Conservation (phyloP, 2,888 invertebrate species). For the Agrochola litura region DNA sequence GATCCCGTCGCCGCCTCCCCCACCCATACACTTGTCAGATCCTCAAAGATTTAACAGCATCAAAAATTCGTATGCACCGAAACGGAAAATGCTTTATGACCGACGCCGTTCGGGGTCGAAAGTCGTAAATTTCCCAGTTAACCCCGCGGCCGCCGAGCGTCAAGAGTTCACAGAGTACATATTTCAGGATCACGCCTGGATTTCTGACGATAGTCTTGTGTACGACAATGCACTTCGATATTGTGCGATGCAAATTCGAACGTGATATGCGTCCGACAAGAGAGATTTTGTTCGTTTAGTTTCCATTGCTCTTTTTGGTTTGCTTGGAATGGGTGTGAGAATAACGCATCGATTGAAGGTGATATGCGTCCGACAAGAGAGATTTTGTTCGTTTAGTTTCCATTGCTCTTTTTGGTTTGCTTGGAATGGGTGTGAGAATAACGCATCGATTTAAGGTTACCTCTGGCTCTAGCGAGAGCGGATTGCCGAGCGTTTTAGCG, state of each 20-base stretch:
- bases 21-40: slow-evolving; percentile 66
- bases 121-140: slow-evolving; percentile 82
- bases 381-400: slow-evolving; percentile 61
- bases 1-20: slow-evolving; percentile 29
- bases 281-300: slow-evolving; percentile 62
- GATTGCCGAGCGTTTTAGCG: not conserved
- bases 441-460: slow-evolving; percentile 1
- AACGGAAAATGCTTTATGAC: slow-evolving; percentile 78
- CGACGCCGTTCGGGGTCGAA: slow-evolving; percentile 67
- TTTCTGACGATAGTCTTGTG: slow-evolving; percentile 71
- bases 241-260: slow-evolving; percentile 70
- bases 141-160: slow-evolving; percentile 67
- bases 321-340: slow-evolving; percentile 8
- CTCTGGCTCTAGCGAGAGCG: not conserved
- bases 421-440: slow-evolving; percentile 2
- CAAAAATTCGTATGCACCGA: slow-evolving; percentile 76
- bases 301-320: slow-evolving; percentile 44
- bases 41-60: slow-evolving; percentile 73
- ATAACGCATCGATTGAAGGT: slow-evolving; percentile 65
- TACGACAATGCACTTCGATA: slow-evolving; percentile 71
- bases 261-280: slow-evolving; percentile 68
- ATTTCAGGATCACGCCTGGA: slow-evolving; percentile 78
- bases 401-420: slow-evolving; percentile 42
- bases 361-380: slow-evolving; percentile 66
- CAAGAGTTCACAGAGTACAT: slow-evolving; percentile 73